Evolutionary conservation across 2,113 vertebrate genomes (phyloP).

Genomic region (Calyptommatus sinebrachiatus): DNA sequence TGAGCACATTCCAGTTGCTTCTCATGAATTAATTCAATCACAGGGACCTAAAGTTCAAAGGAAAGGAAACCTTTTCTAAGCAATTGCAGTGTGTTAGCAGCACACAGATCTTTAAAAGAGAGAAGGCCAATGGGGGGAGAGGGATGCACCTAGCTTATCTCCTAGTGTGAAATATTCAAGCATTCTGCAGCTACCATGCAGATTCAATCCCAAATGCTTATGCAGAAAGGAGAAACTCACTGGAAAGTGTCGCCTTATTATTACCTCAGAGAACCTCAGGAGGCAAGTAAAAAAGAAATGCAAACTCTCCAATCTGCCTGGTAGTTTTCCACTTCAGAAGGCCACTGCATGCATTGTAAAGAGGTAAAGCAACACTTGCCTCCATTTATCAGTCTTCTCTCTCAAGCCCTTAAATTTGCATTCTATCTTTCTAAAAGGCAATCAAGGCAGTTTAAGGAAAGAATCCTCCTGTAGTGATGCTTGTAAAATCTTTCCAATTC

Average conservation of each 20-base stretch:
- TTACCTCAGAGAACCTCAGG: slow-evolving; percentile 31
- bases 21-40: slow-evolving; percentile 55
- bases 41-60: slow-evolving; percentile 48
- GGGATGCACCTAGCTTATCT: slow-evolving; percentile 13
- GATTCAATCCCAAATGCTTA: slow-evolving; percentile 46
- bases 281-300: neutral
- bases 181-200: slow-evolving; percentile 33
- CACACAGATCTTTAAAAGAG: slow-evolving; percentile 29
- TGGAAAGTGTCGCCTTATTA: slow-evolving; percentile 36
- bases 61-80: slow-evolving; percentile 51
- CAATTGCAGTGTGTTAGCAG: slow-evolving; percentile 19
- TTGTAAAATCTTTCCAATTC: too few species aligned
- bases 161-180: slow-evolving; percentile 50
- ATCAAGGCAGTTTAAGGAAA: neutral
- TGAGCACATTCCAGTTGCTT: slow-evolving; percentile 42
- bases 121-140: neutral
- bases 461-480: too few species aligned
- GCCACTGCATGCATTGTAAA: neutral
- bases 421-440: too few species aligned
- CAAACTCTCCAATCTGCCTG: slow-evolving; percentile 41
- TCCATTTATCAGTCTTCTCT: neutral
- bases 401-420: neutral
- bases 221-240: slow-evolving; percentile 16
- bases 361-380: neutral
- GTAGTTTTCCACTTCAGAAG: neutral